Evolutionary conservation across 2,888 invertebrate genomes (phyloP).

Genomic region (Endotricha flammealis): DNA sequence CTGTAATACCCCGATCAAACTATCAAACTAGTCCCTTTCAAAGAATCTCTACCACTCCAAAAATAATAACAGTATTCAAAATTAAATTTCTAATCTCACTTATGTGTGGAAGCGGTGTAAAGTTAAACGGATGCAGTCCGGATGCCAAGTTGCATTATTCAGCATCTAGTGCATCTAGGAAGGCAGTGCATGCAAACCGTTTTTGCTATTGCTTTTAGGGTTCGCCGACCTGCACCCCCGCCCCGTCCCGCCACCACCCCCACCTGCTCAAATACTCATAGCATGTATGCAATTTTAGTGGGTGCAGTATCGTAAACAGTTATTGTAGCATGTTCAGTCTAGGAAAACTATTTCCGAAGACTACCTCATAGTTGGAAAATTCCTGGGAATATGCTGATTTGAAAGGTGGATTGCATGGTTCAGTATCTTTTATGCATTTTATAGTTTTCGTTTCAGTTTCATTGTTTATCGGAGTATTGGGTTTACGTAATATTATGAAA

Average conservation of each 20-base stretch:
- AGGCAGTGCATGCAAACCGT: conserved; percentile 43
- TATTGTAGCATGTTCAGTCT: neutral
- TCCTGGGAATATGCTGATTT: neutral
- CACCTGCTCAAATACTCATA: neutral
- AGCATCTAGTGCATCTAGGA: conserved; percentile 42
- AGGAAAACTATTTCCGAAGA: neutral
- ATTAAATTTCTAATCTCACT: too few species aligned
- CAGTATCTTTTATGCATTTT: neutral
- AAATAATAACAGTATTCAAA: too few species aligned
- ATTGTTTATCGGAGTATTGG: too few species aligned
- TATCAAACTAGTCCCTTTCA: too few species aligned
- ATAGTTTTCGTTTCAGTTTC: too few species aligned
- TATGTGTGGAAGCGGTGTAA: conserved; percentile 1
- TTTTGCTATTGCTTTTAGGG: conserved; percentile 27
- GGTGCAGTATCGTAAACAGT: neutral
- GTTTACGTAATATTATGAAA: too few species aligned
- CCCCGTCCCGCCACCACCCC: too few species aligned
- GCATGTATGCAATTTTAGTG: neutral
- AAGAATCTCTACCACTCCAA: too few species aligned
- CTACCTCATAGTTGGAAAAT: neutral
- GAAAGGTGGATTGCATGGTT: neutral
- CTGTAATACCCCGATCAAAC: too few species aligned
- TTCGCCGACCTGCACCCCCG: conserved; percentile 27
- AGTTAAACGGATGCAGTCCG: conserved; percentile 24
- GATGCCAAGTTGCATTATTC: conserved; percentile 51